Percentiles rank a stretch among this genome's conserved stretches.
Evolutionary conservation across 2,113 vertebrate species (phyloP).

Genomic region (Tautogolabrus adspersus): DNA sequence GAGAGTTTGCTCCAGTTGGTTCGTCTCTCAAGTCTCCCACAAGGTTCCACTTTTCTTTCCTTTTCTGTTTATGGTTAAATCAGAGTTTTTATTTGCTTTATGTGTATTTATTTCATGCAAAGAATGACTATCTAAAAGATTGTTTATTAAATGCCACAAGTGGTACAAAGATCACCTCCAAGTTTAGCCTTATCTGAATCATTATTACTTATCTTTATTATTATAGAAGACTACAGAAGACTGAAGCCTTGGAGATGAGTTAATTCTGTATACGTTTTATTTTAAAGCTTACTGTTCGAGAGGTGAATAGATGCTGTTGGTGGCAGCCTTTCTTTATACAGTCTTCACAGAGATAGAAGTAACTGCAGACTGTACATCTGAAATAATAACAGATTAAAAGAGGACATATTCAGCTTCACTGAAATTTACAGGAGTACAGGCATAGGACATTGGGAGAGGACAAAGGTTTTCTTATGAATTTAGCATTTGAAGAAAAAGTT

Average conservation of each 20-base stretch:
- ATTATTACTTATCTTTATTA: not conserved
- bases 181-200: not conserved
- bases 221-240: too few species aligned
- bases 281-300: slow-evolving; percentile 71
- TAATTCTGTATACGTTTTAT: not conserved
- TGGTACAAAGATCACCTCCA: not conserved
- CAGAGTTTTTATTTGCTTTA: not conserved
- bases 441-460: too few species aligned
- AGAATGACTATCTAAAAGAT: too few species aligned
- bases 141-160: too few species aligned
- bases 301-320: slow-evolving; percentile 70
- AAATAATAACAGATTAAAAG: not conserved
- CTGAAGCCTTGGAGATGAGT: too few species aligned
- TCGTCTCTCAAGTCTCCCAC: slow-evolving; percentile 27
- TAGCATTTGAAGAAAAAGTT: too few species aligned
- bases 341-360: slow-evolving; percentile 80
- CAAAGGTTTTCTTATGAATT: too few species aligned
- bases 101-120: too few species aligned
- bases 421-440: too few species aligned
- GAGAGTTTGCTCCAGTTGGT: slow-evolving; percentile 35
- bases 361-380: slow-evolving; percentile 79
- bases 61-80: slow-evolving; percentile 72
- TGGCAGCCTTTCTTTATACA: slow-evolving; percentile 72
- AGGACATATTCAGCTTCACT: too few species aligned
- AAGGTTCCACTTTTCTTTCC: slow-evolving; percentile 76